phyloP scores from a whole-genome alignment of 2,113 vertebrate genomes.

The Campylomormyrus numenius region DNA sequence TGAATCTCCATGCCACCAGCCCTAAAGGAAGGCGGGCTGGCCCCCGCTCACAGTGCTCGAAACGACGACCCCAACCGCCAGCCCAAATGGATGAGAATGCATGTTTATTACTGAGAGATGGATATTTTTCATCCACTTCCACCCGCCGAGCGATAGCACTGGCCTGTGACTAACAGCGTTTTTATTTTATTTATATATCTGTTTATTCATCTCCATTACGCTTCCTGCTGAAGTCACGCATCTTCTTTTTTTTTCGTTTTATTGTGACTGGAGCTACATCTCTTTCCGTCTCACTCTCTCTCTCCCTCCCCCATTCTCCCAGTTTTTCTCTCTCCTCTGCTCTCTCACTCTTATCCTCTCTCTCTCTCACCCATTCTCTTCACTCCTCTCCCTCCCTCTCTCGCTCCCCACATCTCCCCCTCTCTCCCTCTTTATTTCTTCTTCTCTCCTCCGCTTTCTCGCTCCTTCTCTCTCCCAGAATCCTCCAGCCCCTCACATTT shows the following conservation, averaged over 20 bases:
- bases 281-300: background rate
- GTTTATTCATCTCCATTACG: constrained; percentile 19
- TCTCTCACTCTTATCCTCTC: background rate
- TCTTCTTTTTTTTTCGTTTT: constrained; percentile 1
- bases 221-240: constrained; percentile 4
- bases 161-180: constrained; percentile 18
- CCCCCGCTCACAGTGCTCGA: background rate
- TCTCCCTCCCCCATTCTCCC: background rate
- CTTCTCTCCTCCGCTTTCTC: background rate
- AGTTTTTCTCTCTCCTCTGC: background rate
- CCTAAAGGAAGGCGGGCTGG: background rate
- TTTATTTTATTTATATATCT: constrained; percentile 17
- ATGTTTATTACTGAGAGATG: constrained; percentile 12
- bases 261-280: constrained; percentile 8
- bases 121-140: background rate
- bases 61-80: background rate
- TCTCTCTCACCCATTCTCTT: background rate
- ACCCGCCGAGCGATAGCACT: background rate
- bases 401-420: background rate
- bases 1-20: background rate
- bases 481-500: background rate
- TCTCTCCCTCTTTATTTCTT: background rate
- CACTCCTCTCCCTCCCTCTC: background rate
- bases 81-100: constrained; percentile 13
- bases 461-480: background rate